These are phyloP conservation scores for Oligia fasciuncula DNA, from an alignment of 2,888 invertebrate species.

Conservation along the genomic window DNA sequence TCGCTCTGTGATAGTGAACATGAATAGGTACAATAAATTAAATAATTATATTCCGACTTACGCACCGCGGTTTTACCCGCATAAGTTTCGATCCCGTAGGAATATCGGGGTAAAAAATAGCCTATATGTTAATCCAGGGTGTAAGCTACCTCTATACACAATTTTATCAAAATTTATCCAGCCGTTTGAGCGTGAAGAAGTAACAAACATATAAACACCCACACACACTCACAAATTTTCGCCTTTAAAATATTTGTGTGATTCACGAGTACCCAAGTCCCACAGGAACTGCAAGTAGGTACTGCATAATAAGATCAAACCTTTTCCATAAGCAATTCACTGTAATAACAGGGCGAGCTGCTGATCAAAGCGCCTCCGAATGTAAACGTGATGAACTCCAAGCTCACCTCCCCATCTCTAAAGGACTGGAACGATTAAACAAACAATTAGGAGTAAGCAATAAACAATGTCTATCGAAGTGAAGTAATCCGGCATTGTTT, in stretches of 20 bases:
- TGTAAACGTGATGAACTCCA: slow-evolving; percentile 65
- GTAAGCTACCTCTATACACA: too few species aligned
- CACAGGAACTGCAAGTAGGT: background rate
- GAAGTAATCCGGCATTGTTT: slow-evolving; percentile 44
- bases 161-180: too few species aligned
- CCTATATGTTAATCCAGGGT: too few species aligned
- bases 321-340: slow-evolving; percentile 65
- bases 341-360: slow-evolving; percentile 63
- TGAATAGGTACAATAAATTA: background rate
- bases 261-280: background rate
- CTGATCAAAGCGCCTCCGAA: slow-evolving; percentile 56
- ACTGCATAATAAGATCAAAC: slow-evolving; percentile 28
- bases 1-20: too few species aligned
- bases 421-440: slow-evolving; percentile 46
- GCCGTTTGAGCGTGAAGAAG: too few species aligned
- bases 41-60: background rate
- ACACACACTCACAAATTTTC: too few species aligned
- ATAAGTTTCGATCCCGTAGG: too few species aligned
- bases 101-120: too few species aligned
- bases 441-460: slow-evolving; percentile 3
- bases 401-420: slow-evolving; percentile 52
- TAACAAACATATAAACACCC: too few species aligned
- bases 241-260: too few species aligned
- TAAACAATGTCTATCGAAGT: slow-evolving; percentile 40
- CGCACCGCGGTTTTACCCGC: too few species aligned